A percentile compares a stretch with the other conserved stretches of the same genome.
Conservation (phyloP, 2,113 vertebrate species). For the Craseonycteris thonglongyai region DNA sequence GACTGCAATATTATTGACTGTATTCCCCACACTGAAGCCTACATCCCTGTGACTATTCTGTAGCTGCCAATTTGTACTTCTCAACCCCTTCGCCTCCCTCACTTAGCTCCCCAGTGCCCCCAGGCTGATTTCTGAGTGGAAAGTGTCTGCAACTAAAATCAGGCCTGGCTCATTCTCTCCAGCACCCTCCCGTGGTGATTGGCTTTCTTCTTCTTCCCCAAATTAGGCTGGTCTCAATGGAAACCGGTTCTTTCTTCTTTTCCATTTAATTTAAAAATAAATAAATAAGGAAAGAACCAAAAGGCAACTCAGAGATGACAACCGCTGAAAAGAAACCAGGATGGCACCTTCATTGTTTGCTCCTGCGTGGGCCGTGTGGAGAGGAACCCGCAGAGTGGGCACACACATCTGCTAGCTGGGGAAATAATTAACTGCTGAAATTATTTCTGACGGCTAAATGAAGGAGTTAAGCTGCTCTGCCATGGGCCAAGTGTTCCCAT, state of each 20-base stretch:
- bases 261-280: background rate
- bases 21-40: too few species aligned
- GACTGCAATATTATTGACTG: too few species aligned
- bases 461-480: slow-evolving; percentile 62
- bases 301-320: slow-evolving; percentile 3
- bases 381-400: background rate
- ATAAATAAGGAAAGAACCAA: background rate
- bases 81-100: too few species aligned
- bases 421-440: slow-evolving; percentile 67
- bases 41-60: too few species aligned
- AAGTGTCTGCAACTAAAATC: slow-evolving; percentile 7
- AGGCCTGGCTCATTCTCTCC: slow-evolving; percentile 52
- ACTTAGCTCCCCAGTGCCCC: background rate
- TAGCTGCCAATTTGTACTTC: too few species aligned
- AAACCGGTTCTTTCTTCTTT: background rate
- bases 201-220: slow-evolving; percentile 38
- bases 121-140: background rate
- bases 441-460: slow-evolving; percentile 69
- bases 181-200: slow-evolving; percentile 65
- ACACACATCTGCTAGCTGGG: slow-evolving; percentile 49
- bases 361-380: background rate
- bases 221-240: background rate
- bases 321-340: background rate
- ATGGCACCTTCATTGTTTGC: background rate
- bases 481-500: slow-evolving; percentile 66